phyloP scores from a whole-genome alignment of 2,113 vertebrate genomes.

The Ondatra zibethicus region DNA sequence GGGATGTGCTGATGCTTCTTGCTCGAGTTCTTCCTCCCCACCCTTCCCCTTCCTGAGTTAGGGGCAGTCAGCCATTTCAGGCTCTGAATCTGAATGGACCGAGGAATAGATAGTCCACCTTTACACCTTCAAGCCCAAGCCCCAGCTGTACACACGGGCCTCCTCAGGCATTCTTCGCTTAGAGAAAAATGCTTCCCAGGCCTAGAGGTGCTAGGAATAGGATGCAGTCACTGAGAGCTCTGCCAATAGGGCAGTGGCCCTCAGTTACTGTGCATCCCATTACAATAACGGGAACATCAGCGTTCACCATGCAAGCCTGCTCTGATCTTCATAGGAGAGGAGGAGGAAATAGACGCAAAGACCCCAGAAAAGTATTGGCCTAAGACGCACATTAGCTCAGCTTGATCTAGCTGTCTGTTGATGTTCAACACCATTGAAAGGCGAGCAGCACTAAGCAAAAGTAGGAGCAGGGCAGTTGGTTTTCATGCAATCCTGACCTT shows the following conservation, averaged over 20 bases:
- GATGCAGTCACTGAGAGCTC: not conserved
- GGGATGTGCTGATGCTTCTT: constrained; percentile 20
- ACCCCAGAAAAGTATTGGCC: not conserved
- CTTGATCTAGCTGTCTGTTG: accelerated
- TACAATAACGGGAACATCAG: accelerated
- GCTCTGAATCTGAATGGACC: not conserved
- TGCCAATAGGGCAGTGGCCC: not conserved
- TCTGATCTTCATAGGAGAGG: not conserved
- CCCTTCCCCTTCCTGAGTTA: not conserved
- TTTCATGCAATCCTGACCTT: not conserved
- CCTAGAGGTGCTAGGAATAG: accelerated
- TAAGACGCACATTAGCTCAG: accelerated
- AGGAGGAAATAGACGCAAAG: not conserved
- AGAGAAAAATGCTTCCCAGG: not conserved
- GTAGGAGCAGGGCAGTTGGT: not conserved
- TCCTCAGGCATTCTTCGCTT: accelerated
- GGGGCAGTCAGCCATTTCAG: not conserved
- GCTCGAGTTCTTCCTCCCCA: not conserved
- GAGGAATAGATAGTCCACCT: not conserved
- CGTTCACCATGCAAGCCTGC: not conserved
- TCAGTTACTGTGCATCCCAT: accelerated
- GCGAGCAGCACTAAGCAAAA: not conserved
- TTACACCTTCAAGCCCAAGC: not conserved
- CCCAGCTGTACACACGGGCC: accelerated
- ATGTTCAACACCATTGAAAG: not conserved